Percentiles rank a stretch among this genome's conserved stretches.
Evolutionary conservation across 2,113 vertebrate genomes (phyloP).

Genomic region (Spheniscus mendiculus): DNA sequence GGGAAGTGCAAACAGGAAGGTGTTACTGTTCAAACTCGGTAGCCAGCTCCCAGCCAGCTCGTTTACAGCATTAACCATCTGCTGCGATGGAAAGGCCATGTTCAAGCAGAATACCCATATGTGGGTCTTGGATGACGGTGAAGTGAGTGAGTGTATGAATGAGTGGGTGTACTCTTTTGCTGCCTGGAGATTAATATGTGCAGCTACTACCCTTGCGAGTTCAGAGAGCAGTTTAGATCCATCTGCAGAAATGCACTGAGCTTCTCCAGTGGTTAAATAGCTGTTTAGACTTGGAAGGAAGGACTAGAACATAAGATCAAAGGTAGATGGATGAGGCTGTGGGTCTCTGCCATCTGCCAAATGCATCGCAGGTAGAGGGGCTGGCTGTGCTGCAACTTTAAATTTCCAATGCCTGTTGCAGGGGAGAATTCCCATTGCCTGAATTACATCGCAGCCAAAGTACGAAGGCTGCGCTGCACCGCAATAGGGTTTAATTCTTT

Average conservation of each 20-base stretch:
- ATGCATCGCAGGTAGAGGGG: background rate
- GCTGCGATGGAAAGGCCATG: background rate
- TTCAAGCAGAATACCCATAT: background rate
- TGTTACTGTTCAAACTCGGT: background rate
- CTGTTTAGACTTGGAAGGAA: background rate
- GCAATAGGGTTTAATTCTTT: background rate
- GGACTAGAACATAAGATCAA: background rate
- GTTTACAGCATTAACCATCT: background rate
- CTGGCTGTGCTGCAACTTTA: background rate
- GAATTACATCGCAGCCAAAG: background rate
- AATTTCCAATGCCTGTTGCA: background rate
- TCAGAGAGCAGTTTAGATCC: background rate
- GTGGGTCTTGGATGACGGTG: background rate
- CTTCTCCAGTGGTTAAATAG: background rate
- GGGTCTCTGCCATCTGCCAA: conserved; percentile 23
- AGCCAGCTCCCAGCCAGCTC: background rate
- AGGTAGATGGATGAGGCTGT: background rate
- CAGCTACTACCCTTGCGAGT: background rate
- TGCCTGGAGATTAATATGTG: background rate
- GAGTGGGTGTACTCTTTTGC: background rate
- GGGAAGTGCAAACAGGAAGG: background rate
- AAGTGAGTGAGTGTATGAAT: background rate
- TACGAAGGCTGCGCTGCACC: background rate
- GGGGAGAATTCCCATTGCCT: background rate
- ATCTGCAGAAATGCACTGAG: background rate